Base-by-base conservation (phyloP, 2,888 invertebrate species). In the Cetonia aurata region DNA sequence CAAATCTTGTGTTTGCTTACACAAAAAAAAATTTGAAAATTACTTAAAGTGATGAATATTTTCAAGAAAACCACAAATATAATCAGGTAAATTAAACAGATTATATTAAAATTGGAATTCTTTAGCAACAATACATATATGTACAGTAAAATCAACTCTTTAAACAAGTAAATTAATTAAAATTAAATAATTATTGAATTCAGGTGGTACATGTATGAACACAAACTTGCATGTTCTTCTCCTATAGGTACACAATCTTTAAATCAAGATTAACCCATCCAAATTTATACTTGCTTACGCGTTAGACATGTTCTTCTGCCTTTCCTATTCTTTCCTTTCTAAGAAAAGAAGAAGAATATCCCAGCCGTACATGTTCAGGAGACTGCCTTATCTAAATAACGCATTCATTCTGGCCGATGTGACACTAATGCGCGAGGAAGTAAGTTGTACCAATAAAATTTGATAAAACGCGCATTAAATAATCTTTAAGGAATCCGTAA, bases 391-490 rank as follows among this genome's bases (percentile, higher is more conserved):
- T 62, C 62, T 62, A 62, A 48, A 48, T 62, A 62, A 62, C 33
- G 48, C 48, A 62, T 62, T 62, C 48, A 48, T 62, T 62, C 48
- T 48, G 25, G 62, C 31, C 48, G 48, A 48, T 48, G 48, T 62
- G 62, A 62, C 62, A 48, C 62, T 62, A 62, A 62, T 62, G 48
- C 62, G 66, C 53, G 44, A 56, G 56, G 67, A 55, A 55, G 56
- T 55, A 56, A 67, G 48, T 56, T 56, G 44, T 67, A 67, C 55
- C 57, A 52, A 69, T 59, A 69, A 69, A 69, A 69, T 69, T 57
- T 53, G 57, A 57, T 69, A 59, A 69, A 69, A 60, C 69, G 42
- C 50, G 59, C 69, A 69, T 69, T 69, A 69, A 69, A 60, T 69
- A 60, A 69, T 69, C 69, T 60, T 60, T 69, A 59, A 69, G 59